Conservation (phyloP, 2,888 invertebrate species). For the Apamea anceps region DNA sequence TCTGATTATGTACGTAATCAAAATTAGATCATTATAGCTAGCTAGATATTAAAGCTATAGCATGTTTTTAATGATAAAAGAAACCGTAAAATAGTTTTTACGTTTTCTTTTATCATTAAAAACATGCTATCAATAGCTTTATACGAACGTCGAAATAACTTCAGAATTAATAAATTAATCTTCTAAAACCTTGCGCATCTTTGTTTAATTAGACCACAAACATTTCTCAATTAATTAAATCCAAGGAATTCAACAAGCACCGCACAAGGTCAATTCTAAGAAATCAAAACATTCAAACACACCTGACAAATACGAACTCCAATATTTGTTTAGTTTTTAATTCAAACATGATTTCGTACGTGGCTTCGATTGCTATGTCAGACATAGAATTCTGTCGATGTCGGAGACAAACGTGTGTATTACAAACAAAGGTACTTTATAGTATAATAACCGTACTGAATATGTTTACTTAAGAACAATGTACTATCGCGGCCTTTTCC, state of each 20-base stretch:
- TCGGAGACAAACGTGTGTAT: conserved; percentile 44
- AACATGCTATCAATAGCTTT: not conserved
- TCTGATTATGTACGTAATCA: not conserved
- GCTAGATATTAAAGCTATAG: too few species aligned
- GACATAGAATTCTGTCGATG: conserved; percentile 28
- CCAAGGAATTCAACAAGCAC: conserved; percentile 51
- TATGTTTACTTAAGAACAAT: conserved; percentile 71
- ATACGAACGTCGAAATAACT: not conserved
- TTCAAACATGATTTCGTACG: conserved; percentile 53
- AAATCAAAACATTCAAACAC: conserved; percentile 59
- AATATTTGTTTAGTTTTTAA: conserved; percentile 56
- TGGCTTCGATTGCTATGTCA: conserved; percentile 44
- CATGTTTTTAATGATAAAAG: too few species aligned
- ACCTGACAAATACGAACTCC: conserved; percentile 37
- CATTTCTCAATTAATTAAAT: conserved; percentile 55
- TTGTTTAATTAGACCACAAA: conserved; percentile 51
- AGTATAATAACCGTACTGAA: conserved; percentile 69
- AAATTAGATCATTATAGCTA: too few species aligned
- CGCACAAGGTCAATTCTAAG: conserved; percentile 55
- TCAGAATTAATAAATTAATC: conserved; percentile 14
- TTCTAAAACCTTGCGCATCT: conserved; percentile 45
- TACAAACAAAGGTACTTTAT: conserved; percentile 47
- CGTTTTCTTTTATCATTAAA: not conserved
- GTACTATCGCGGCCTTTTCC: too few species aligned
- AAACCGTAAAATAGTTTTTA: too few species aligned